Base-by-base conservation (phyloP, 2,888 invertebrate genomes). In the Boloria euphrosyne region DNA sequence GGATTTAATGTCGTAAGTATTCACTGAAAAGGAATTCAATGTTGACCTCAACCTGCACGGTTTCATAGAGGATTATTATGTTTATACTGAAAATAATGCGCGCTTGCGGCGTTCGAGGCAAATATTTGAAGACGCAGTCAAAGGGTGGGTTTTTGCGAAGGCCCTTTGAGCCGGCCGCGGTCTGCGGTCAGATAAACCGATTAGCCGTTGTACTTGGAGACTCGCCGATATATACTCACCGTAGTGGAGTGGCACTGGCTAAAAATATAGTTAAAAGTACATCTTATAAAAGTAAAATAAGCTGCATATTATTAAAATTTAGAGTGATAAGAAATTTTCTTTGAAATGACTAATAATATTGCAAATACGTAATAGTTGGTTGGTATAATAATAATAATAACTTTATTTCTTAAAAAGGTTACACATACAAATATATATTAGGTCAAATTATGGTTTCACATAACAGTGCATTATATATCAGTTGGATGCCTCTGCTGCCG, bases 21-120 rank as follows among this genome's bases (percentile, higher is more conserved):
- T 65, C 64, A 72, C 66, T 73, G 69, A 76, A 81, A 83, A 81
- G 78, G 79, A 80, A 82, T 80, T 80, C 79, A 79, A 77, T 80
- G 82, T 81, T 84, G 84, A 84, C 83, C 83, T 73, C 73, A 66
- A 54, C 70, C 66, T 68, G 68, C 70, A 65, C 76, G 78, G 81
- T 81, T 85, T 78, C 80, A 76, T 78, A 78, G 73, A 79, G 82
- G 88, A 88, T 90, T 91, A 90, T 90, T 85, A 83, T 89, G 89
- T 90, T 90, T 89, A 85, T 87, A 83, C 85, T 80, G 87, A 87
- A 90, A 90, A 90, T 90, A 90, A 90, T 89, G 86, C 87, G 83
- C 83, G 85, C 86, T 86, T 82, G 86, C 77, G 87, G 87, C 77
- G 79, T 86, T 85, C 80, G 82, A 78, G 71, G 82, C 90, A 90